Base-by-base conservation (phyloP, 2,888 invertebrate species). In the Eupeodes latifasciatus region DNA sequence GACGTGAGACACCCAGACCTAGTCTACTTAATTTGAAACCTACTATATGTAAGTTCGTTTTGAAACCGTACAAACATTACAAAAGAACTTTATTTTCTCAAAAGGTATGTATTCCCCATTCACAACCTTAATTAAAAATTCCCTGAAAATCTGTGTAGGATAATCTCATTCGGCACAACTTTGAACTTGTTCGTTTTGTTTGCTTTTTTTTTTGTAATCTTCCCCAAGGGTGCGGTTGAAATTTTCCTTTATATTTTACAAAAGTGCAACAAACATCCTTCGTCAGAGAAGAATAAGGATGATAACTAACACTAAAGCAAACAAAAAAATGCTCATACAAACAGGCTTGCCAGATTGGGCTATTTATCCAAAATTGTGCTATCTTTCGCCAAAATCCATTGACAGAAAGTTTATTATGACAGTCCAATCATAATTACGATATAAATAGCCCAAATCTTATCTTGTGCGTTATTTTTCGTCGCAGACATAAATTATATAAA, bases 251-350 rank as follows among this genome's bases (percentile, higher is more conserved):
- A 44, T 59, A 72, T 67, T 77, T 40, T 49, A 7, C 27, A 44
- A 19, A 80, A 83, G 74, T 76, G 84, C 84, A 87, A 62, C 80
- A 84, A 84, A 84, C 75, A 81, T 61, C 59, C 71, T 82, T 85
- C 6, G 51, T 12, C 19, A 55, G 19, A 44, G 67, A 59, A 59
- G 40, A 40, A 40, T 40, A 40, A 47, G 57, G 27, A 57, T 53
- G 36, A 12, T 19, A 36, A 59, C 34, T 10, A 47, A 14, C 7
- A 36, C 40, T 7, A 40, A 40, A 19, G 55, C 4, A 47, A 53
- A 61, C 27, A 64, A 64, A 51, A 51, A 55, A 34, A 2, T 14
- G 47, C 47, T n/a, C 40, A 71, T 12, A 55, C 27, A 27, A 27
- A 27, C 27, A 27, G 27, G 27, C 27, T 27, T 27, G 27, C 27